Percentiles rank a stretch among this genome's conserved stretches.
These are phyloP conservation scores for Hippocampus zosterae DNA, from an alignment of 2,113 vertebrate species.

Conservation along the genomic window DNA sequence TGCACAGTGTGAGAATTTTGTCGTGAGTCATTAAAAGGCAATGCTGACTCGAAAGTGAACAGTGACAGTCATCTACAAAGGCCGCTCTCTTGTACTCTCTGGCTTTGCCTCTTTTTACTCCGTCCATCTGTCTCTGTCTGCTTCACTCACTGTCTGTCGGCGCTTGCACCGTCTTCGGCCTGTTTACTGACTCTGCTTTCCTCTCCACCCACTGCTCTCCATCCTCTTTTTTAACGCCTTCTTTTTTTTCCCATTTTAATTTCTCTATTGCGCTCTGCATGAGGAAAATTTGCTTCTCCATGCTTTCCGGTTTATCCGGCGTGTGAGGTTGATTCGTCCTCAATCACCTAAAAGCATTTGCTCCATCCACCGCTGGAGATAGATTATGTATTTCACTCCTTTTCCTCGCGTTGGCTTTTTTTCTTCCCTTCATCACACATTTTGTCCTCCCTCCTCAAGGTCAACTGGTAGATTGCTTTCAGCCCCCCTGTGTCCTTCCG, in stretches of 20 bases:
- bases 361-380: slow-evolving; percentile 54
- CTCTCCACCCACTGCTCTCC: slow-evolving; percentile 18
- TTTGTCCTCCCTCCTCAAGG: slow-evolving; percentile 67
- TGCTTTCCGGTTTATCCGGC: slow-evolving; percentile 23
- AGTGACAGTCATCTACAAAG: slow-evolving; percentile 50
- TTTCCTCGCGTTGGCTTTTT: slow-evolving; percentile 41
- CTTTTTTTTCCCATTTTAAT: slow-evolving; percentile 12
- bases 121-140: slow-evolving; percentile 59
- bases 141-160: slow-evolving; percentile 22
- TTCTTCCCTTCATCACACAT: slow-evolving; percentile 27
- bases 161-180: slow-evolving; percentile 41
- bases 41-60: slow-evolving; percentile 59
- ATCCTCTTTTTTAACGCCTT: background rate
- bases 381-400: slow-evolving; percentile 69
- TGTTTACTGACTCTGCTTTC: slow-evolving; percentile 27
- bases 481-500: slow-evolving; percentile 62
- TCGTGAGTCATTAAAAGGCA: slow-evolving; percentile 61
- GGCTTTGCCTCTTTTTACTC: slow-evolving; percentile 38
- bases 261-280: slow-evolving; percentile 22
- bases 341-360: slow-evolving; percentile 66
- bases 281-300: slow-evolving; percentile 45
- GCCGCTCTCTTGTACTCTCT: slow-evolving; percentile 45
- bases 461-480: slow-evolving; percentile 71
- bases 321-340: slow-evolving; percentile 53
- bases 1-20: slow-evolving; percentile 51